Percentiles rank a stretch among this genome's conserved stretches.
These are phyloP conservation scores for Drosophila emarginata DNA, from an alignment of 2,888 invertebrate species.

Conservation along the genomic window DNA sequence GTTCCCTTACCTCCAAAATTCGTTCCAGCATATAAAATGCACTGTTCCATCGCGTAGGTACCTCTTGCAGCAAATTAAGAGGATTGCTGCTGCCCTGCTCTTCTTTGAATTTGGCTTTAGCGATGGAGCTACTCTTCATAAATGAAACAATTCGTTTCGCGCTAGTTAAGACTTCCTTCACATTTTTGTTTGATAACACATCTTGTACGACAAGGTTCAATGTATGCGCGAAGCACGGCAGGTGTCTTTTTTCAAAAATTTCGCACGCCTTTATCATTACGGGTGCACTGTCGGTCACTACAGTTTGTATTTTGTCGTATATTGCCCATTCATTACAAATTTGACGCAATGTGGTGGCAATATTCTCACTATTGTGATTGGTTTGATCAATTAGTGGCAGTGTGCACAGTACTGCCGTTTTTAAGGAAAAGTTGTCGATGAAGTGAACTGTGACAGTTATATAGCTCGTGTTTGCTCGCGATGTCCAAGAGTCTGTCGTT, in stretches of 20 bases:
- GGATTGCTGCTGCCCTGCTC: not conserved
- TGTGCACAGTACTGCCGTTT: too few relatives aligned
- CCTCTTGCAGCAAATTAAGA: not conserved
- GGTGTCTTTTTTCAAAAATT: not conserved
- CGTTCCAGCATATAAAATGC: too few relatives aligned
- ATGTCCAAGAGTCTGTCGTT: not conserved
- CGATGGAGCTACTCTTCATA: too few relatives aligned
- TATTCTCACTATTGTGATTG: slow-evolving; percentile 3
- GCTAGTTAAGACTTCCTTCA: not conserved
- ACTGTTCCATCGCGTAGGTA: too few relatives aligned
- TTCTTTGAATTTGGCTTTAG: too few relatives aligned
- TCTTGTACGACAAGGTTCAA: not conserved
- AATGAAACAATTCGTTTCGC: too few relatives aligned
- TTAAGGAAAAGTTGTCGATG: too few relatives aligned
- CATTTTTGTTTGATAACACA: not conserved
- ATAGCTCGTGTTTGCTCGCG: too few relatives aligned
- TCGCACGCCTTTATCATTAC: not conserved
- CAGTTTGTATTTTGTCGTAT: not conserved
- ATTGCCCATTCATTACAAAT: slow-evolving; percentile 2
- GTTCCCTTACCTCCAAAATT: not conserved
- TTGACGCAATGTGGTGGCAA: not conserved
- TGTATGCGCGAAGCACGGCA: too few relatives aligned
- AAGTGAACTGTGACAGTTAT: not conserved
- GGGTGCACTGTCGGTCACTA: not conserved
- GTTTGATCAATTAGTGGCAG: not conserved